Base-by-base conservation (phyloP, 1,140 invertebrate genomes). In the Caenorhabditis remanei region DNA sequence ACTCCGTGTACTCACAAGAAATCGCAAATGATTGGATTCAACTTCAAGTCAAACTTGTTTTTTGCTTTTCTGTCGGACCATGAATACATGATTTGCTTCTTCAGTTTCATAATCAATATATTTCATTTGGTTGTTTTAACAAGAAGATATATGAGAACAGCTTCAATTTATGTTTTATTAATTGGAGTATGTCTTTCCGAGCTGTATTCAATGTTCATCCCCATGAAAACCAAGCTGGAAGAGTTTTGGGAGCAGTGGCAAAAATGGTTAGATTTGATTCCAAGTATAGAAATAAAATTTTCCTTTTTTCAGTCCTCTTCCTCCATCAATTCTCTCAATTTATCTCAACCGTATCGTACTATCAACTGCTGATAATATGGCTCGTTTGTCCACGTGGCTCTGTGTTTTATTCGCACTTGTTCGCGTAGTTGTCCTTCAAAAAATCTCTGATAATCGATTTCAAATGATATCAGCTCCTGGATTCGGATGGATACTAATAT, bases 51-150 rank as follows among this genome's bases (percentile, higher is more conserved):
- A n/a, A 79, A 50, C 4, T 14, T 14, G 13, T 46, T 79, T 13
- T 79, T 50, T 79, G 14, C 43, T 3, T 79, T 79, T 50, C n/a
- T 79, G 13, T 50, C 43, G 71, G 46, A 53, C 46, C 71, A 79
- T n/a, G 71, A 79, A 79, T 79, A 79, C 19, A 19, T n/a, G 7
- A 53, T 79, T 79, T 79, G 71, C n/a, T 79, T 79, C 46, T 79
- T 79, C 46, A 79, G 71, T 50, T 79, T 79, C 2, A 79, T 79
- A 13, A 50, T 79, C 11, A 79, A 79, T 24, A 9, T 24, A 53
- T 24, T 79, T 79, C 71, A 79, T 79, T 79, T 79, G 21, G 11
- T 79, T 5, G 46, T 79, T 79, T 11, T 79, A 32, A 50, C 71
- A 21, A 79, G 71, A 32, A 79, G n/a, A 50, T 50, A 79, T 50